phyloP scores from a whole-genome alignment of 2,113 vertebrate species.

The Onychorhynchus coronatus region DNA sequence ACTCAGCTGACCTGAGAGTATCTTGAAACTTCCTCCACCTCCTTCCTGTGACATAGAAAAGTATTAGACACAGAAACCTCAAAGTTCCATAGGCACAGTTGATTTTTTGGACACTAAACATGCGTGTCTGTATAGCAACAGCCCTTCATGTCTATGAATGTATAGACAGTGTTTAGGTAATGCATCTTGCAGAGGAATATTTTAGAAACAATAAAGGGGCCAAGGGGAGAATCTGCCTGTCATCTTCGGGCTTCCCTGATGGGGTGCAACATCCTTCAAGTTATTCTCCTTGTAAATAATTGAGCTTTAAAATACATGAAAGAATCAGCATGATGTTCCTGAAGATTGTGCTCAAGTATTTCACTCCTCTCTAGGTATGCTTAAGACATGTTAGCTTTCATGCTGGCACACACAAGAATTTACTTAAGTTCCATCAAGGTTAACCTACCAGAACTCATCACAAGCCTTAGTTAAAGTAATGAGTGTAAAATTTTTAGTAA shows the following conservation, averaged over 20 bases:
- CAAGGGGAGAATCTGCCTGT: background rate
- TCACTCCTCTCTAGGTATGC: background rate
- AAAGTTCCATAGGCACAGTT: background rate
- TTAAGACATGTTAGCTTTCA: background rate
- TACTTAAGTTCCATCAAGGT: background rate
- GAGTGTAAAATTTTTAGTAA: background rate
- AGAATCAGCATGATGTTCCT: background rate
- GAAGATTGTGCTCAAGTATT: background rate
- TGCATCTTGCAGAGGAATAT: background rate
- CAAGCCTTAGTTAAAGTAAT: background rate
- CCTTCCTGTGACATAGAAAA: background rate
- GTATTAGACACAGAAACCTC: background rate
- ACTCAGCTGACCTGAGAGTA: background rate
- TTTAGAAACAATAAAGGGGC: background rate
- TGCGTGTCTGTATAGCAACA: background rate
- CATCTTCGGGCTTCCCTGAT: background rate
- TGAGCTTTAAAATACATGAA: background rate
- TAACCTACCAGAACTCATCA: background rate
- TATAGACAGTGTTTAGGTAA: background rate
- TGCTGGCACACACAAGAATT: background rate
- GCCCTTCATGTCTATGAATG: background rate
- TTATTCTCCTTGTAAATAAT: background rate
- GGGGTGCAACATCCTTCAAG: background rate
- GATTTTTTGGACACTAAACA: background rate
- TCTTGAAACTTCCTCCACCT: background rate